Percentiles rank a stretch among this genome's conserved stretches.
Conservation (phyloP, 2,113 vertebrate genomes). For the Dryoscopus gambensis region DNA sequence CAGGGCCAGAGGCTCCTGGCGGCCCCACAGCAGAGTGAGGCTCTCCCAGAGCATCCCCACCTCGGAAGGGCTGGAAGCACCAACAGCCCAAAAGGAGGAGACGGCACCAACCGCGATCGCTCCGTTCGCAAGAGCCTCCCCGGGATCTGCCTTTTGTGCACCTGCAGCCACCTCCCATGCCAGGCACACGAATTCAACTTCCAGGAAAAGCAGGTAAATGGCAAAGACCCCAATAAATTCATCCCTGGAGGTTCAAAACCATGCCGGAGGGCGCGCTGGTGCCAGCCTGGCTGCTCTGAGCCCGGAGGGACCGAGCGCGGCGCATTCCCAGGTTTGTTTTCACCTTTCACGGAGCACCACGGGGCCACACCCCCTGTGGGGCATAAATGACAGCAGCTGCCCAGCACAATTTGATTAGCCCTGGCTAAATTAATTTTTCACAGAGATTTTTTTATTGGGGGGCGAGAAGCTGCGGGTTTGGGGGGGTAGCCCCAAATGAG, state of each 20-base stretch:
- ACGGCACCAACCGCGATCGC: accelerated
- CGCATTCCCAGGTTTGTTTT: accelerated
- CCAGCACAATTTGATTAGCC: accelerated
- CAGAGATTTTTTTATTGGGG: neutral
- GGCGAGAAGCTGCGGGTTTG: too few relatives aligned
- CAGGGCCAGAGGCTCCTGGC: neutral
- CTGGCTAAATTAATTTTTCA: neutral
- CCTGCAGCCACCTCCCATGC: neutral
- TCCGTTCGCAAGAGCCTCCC: accelerated
- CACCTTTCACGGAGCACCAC: accelerated
- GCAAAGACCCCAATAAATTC: neutral
- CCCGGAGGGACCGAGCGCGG: accelerated
- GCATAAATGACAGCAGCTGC: neutral
- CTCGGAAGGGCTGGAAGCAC: accelerated
- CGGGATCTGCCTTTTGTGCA: neutral
- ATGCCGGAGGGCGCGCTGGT: neutral
- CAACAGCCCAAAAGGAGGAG: neutral
- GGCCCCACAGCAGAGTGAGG: neutral
- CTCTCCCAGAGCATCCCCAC: neutral
- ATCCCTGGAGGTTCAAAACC: accelerated
- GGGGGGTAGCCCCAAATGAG: accelerated
- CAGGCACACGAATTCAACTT: neutral
- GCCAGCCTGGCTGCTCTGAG: neutral
- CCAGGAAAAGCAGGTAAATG: neutral
- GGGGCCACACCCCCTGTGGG: accelerated